These are phyloP conservation scores for Aurelia aurita complex sp. Pacific DNA, from an alignment of 30 jellyfish, hydroid and myxozoan genomes.

Conservation along the genomic window DNA sequence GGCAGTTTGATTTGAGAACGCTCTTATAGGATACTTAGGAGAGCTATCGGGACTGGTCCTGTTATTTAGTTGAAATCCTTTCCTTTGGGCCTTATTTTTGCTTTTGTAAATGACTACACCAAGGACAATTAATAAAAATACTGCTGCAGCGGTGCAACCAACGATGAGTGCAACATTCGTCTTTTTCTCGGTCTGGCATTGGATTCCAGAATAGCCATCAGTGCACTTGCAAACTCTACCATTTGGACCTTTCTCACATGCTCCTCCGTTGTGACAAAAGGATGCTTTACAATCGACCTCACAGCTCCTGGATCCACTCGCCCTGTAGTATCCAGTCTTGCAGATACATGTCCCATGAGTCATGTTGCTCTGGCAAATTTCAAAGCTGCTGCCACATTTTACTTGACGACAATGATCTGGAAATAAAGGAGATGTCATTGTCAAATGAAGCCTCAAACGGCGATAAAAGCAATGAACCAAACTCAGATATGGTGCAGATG, in stretches of 20 bases:
- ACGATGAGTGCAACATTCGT: slow-evolving; percentile 6
- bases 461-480: no score
- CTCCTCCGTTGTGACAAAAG: slow-evolving; percentile 25
- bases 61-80: slow-evolving; percentile 32
- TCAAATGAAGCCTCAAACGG: no score
- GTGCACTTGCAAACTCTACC: slow-evolving; percentile 49
- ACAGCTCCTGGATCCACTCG: slow-evolving; percentile 33
- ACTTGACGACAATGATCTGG: slow-evolving; percentile 33
- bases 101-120: slow-evolving; percentile 1
- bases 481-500: no score
- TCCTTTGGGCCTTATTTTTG: background rate
- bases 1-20: slow-evolving; percentile 1
- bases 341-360: slow-evolving; percentile 40
- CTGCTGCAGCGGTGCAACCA: slow-evolving; percentile 27
- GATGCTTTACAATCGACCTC: slow-evolving; percentile 9
- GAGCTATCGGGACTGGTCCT: slow-evolving; percentile 4
- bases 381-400: slow-evolving; percentile 17
- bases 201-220: slow-evolving; percentile 14
- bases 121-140: background rate
- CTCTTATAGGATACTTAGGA: slow-evolving; percentile 26
- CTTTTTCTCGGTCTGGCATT: slow-evolving; percentile 26
- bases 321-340: slow-evolving; percentile 32
- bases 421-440: background rate
- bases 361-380: slow-evolving; percentile 36
- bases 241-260: slow-evolving; percentile 34